Conservation (phyloP, 2,888 invertebrate genomes). For the Drosophila bunnanda region DNA sequence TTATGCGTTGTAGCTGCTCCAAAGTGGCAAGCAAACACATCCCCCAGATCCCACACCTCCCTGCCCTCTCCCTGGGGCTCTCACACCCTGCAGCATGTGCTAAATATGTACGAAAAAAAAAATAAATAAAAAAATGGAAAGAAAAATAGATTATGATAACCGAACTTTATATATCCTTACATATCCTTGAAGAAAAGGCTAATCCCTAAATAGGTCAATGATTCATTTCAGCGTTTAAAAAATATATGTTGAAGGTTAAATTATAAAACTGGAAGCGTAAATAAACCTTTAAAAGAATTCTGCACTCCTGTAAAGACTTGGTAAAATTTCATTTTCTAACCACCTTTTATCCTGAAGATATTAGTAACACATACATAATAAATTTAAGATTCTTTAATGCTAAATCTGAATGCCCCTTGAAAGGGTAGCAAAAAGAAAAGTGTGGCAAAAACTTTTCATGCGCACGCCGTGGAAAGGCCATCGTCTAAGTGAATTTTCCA, state of each 20-base stretch:
- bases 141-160: not conserved
- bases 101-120: constrained; percentile 43
- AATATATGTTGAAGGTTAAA: not conserved
- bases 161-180: constrained; percentile 10
- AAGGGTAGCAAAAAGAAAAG: constrained; percentile 22
- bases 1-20: constrained; percentile 71
- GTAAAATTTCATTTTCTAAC: too few relatives aligned
- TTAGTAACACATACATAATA: too few relatives aligned
- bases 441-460: constrained; percentile 55
- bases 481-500: constrained; percentile 72
- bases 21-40: constrained; percentile 66
- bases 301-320: too few relatives aligned
- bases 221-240: not conserved
- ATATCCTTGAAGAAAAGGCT: not conserved
- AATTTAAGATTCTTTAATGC: not conserved
- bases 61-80: not conserved
- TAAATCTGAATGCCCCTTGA: not conserved
- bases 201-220: not conserved
- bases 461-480: constrained; percentile 59
- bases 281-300: not conserved
- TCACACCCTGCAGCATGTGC: constrained; percentile 42
- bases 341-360: too few relatives aligned
- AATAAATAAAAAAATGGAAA: constrained; percentile 5
- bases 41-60: constrained; percentile 7
- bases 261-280: not conserved